These are phyloP conservation scores for Bathynomus jamesi DNA, from an alignment of 1,140 invertebrate species.

Conservation along the genomic window DNA sequence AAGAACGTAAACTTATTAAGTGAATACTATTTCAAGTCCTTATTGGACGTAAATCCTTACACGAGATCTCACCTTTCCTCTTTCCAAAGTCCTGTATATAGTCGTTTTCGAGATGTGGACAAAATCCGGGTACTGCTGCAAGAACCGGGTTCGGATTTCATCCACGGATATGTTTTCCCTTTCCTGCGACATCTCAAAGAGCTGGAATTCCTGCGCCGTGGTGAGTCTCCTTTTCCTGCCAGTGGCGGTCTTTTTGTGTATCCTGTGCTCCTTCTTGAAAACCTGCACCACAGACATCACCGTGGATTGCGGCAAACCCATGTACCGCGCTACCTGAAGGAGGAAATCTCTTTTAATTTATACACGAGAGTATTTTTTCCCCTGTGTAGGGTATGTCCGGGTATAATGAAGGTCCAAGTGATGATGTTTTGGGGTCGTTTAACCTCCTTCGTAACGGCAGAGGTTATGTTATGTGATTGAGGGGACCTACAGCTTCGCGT, in stretches of 20 bases:
- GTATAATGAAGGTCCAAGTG: too few relatives aligned
- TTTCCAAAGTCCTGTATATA: slow-evolving; percentile 33
- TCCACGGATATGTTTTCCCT: slow-evolving; percentile 34
- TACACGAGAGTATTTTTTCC: too few relatives aligned
- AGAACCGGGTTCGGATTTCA: slow-evolving; percentile 28
- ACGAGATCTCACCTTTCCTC: slow-evolving; percentile 25
- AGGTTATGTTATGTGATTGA: too few relatives aligned
- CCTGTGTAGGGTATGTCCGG: too few relatives aligned
- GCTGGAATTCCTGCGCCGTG: slow-evolving; percentile 31
- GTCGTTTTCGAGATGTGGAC: slow-evolving; percentile 35
- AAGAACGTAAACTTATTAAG: too few relatives aligned
- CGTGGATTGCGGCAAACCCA: slow-evolving; percentile 34
- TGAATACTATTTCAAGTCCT: too few relatives aligned
- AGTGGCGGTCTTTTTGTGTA: slow-evolving; percentile 36
- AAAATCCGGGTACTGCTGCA: slow-evolving; percentile 30
- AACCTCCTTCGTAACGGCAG: too few relatives aligned
- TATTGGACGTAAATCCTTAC: too few relatives aligned
- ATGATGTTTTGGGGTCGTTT: too few relatives aligned
- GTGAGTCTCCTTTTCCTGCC: slow-evolving; percentile 31
- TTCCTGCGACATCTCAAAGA: slow-evolving; percentile 35
- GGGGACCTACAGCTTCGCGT: too few relatives aligned
- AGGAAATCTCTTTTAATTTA: too few relatives aligned
- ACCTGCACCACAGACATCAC: slow-evolving; percentile 36
- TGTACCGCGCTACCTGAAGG: slow-evolving; percentile 30
- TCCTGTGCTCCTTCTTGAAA: slow-evolving; percentile 34